These are phyloP conservation scores for Pterostichus niger DNA, from an alignment of 2,888 invertebrate species.

Conservation along the genomic window DNA sequence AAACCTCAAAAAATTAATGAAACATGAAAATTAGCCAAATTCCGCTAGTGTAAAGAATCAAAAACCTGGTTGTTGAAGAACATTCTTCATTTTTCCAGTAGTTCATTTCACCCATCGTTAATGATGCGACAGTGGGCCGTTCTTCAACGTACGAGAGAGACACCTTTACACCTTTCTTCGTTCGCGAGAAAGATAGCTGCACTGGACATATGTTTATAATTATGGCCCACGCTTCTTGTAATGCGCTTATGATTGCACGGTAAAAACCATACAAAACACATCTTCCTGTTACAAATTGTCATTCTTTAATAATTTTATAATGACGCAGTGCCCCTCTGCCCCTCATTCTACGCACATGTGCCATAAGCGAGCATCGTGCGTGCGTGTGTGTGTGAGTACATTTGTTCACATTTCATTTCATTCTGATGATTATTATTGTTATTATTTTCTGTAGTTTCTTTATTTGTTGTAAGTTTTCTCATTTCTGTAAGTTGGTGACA, in stretches of 20 bases:
- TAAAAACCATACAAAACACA: slow-evolving; percentile 77
- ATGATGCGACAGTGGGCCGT: slow-evolving; percentile 45
- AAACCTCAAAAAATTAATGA: slow-evolving; percentile 38
- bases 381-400: slow-evolving; percentile 11
- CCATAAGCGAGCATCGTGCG: slow-evolving; percentile 14
- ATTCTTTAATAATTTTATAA: slow-evolving; percentile 77
- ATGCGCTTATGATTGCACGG: slow-evolving; percentile 75
- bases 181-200: slow-evolving; percentile 16
- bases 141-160: slow-evolving; percentile 8
- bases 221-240: slow-evolving; percentile 75
- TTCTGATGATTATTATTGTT: slow-evolving; percentile 11
- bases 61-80: slow-evolving; percentile 9
- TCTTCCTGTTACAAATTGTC: slow-evolving; percentile 77
- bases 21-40: slow-evolving; percentile 42
- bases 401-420: slow-evolving; percentile 37
- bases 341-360: slow-evolving; percentile 32
- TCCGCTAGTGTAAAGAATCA: slow-evolving; percentile 29
- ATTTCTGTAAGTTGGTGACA: slow-evolving; percentile 3
- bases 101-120: slow-evolving; percentile 46
- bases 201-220: slow-evolving; percentile 76
- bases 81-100: slow-evolving; percentile 63
- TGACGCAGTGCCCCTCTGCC: slow-evolving; percentile 69
- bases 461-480: slow-evolving; percentile 4
- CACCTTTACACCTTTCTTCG: neutral
- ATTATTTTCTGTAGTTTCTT: slow-evolving; percentile 7